Conservation (phyloP, 2,113 vertebrate species). For the Leiothrix lutea region DNA sequence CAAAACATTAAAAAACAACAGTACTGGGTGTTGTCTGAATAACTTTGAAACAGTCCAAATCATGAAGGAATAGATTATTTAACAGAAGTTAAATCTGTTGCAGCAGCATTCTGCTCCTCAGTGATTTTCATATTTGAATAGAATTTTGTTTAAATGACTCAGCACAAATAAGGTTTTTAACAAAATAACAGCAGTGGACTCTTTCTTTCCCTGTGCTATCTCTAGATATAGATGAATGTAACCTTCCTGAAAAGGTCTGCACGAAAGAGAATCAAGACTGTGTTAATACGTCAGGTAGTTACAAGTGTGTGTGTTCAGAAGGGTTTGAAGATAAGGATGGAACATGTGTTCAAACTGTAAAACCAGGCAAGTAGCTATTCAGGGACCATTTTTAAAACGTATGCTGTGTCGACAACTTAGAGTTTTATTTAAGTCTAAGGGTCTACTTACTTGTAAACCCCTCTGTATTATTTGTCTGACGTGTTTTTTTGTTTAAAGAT, state of each 20-base stretch:
- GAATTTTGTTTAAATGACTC: neutral
- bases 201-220: neutral
- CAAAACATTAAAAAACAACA: neutral
- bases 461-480: neutral
- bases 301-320: constrained; percentile 78
- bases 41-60: neutral
- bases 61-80: neutral
- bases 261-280: constrained; percentile 78
- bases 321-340: constrained; percentile 81
- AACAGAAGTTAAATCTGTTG: neutral
- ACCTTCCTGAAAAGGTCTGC: constrained; percentile 71
- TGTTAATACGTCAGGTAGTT: constrained; percentile 84
- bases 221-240: constrained; percentile 88
- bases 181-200: neutral
- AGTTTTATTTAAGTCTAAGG: neutral
- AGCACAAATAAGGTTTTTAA: neutral
- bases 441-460: neutral
- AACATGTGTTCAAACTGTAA: constrained; percentile 70
- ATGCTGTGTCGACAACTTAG: accelerated
- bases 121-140: neutral
- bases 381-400: neutral
- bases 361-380: constrained; percentile 68
- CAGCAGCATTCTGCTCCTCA: neutral
- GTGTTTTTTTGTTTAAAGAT: neutral
- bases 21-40: neutral